These are phyloP conservation scores for Hippocampus guttulatus DNA, from an alignment of 2,113 vertebrate species.

Conservation along the genomic window DNA sequence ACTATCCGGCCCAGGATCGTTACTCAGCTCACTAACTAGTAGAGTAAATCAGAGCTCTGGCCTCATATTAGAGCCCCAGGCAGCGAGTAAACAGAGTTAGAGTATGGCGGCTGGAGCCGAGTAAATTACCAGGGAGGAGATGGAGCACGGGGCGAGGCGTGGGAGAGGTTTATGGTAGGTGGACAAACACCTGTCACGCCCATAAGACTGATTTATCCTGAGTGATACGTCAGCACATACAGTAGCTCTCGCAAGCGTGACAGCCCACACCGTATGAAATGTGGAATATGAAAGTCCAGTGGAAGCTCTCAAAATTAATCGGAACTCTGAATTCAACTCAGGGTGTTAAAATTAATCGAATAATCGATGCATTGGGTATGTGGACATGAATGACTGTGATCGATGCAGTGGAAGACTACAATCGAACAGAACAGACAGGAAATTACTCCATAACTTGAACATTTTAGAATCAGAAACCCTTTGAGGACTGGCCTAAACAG, in stretches of 20 bases:
- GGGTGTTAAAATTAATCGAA: background rate
- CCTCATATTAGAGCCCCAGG: conserved; percentile 60
- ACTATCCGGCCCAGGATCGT: conserved; percentile 52
- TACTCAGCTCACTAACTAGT: conserved; percentile 69
- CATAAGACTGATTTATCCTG: conserved; percentile 85
- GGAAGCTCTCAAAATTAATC: background rate
- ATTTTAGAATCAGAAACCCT: too few relatives aligned
- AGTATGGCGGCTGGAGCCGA: conserved; percentile 46
- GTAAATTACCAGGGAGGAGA: conserved; percentile 69
- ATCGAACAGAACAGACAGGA: background rate
- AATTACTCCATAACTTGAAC: too few relatives aligned
- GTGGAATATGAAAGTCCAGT: conserved; percentile 8
- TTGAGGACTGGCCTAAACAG: too few relatives aligned
- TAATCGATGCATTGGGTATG: background rate
- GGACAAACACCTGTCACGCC: conserved; percentile 86
- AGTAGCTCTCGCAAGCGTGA: conserved; percentile 70
- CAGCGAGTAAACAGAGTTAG: conserved; percentile 60
- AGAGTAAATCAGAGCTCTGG: conserved; percentile 60
- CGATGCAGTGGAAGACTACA: background rate
- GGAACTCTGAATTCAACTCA: background rate
- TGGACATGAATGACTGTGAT: background rate
- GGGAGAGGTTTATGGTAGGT: conserved; percentile 81
- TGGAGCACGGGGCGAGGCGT: conserved; percentile 68
- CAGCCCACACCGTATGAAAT: conserved; percentile 43
- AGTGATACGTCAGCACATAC: conserved; percentile 73